phyloP scores from a whole-genome alignment of 2,113 vertebrate genomes.

The Saimiri boliviensis region DNA sequence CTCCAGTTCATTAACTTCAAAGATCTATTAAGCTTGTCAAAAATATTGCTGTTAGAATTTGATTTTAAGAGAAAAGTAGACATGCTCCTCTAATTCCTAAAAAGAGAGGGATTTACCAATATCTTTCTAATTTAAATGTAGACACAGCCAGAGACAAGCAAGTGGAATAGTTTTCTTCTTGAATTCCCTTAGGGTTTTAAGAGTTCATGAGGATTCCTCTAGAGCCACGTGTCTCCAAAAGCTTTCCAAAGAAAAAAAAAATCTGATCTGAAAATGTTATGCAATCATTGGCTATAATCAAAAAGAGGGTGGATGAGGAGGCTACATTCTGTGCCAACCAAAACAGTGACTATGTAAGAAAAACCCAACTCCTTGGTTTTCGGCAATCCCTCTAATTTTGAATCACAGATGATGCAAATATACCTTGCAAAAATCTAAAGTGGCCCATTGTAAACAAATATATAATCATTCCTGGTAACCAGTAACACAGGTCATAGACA shows the following conservation, averaged over 20 bases:
- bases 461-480: neutral
- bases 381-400: slow-evolving; percentile 30
- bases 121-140: slow-evolving; percentile 23
- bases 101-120: slow-evolving; percentile 9
- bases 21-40: neutral
- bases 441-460: slow-evolving; percentile 52
- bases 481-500: neutral
- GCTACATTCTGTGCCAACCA: slow-evolving; percentile 56
- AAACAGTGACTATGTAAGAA: slow-evolving; percentile 68
- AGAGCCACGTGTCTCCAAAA: slow-evolving; percentile 48
- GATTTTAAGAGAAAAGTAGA: neutral
- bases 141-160: slow-evolving; percentile 21
- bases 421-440: slow-evolving; percentile 41
- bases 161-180: neutral
- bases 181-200: slow-evolving; percentile 35
- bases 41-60: neutral
- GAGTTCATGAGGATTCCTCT: slow-evolving; percentile 48
- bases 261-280: slow-evolving; percentile 69
- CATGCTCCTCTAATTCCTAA: slow-evolving; percentile 24
- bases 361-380: slow-evolving; percentile 45
- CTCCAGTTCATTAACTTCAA: neutral
- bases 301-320: slow-evolving; percentile 42
- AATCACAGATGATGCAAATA: slow-evolving; percentile 52
- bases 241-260: slow-evolving; percentile 43
- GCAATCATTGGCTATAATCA: slow-evolving; percentile 66